Evolutionary conservation across 1,140 invertebrate species (phyloP), one percentile per base, ranked within the genome.

Genomic region (Heliothis subflexa): DNA sequence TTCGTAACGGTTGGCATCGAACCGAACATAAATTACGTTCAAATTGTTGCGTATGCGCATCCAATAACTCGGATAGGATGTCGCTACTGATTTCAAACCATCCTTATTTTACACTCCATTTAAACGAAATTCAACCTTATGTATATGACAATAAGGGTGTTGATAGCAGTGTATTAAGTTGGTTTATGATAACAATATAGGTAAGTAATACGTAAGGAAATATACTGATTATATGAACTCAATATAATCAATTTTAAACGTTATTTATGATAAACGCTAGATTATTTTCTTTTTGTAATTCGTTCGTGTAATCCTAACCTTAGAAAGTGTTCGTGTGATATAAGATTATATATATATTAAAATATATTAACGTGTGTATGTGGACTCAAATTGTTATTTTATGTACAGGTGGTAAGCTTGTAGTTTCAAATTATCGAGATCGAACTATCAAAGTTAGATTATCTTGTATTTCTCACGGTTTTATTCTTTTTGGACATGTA

Each of bases 11-110:
- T 84, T 83, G 84, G 80, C 78, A 80, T 74, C 62, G 66, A 68
- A 66, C 81, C 85, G 82, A 85, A 80, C 87, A 84, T 90, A 90
- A 90, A 90, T 89, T 80, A 87, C 80, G 64, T 79, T 83, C 77
- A 85, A 86, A 87, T 83, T 83, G 83, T 77, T 86, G 78, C 82
- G 82, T 78, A 73, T 78, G 81, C 85, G 83, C 83, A 78, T 79
- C 81, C 57, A 72, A 64, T 84, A 82, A 82, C 82, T 79, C 78
- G 82, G 81, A 83, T 85, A 79, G 80, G 80, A 81, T 83, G 82
- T 84, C 83, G 84, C 88, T 89, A 89, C 86, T 79, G 81, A 80
- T 74, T 87, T 82, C 73, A 61, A 50, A 78, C 59, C 7, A 61
- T 57, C 57, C 57, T 66, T 50, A 55, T 5, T 47, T 16, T 68